Evolutionary conservation across 1,140 invertebrate genomes (phyloP).

Genomic region (Physella acuta): DNA sequence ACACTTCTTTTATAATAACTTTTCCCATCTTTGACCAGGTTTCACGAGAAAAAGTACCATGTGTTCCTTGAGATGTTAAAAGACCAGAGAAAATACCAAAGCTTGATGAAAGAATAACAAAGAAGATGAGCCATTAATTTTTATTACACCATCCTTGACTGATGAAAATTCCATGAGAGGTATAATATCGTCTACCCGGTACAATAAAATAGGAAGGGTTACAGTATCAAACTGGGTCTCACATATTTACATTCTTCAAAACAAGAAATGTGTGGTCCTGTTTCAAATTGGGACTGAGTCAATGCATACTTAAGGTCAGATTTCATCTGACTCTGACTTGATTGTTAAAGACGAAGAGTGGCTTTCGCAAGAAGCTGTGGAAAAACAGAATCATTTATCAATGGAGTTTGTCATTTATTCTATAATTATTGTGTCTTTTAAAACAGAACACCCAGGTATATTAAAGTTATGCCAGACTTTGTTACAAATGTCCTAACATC

Average conservation of each 20-base stretch:
- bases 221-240: too few species aligned
- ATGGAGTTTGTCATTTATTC: not conserved
- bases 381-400: slow-evolving; percentile 8
- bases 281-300: too few species aligned
- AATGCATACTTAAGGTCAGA: too few species aligned
- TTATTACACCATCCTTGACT: slow-evolving; percentile 1
- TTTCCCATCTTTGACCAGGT: too few species aligned
- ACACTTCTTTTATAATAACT: too few species aligned
- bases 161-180: not conserved
- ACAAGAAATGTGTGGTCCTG: too few species aligned
- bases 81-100: slow-evolving; percentile 75
- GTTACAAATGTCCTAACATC: not conserved
- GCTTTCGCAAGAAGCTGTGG: slow-evolving; percentile 49
- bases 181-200: too few species aligned
- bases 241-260: too few species aligned
- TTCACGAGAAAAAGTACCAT: slow-evolving; percentile 79
- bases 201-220: too few species aligned
- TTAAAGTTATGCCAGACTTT: not conserved
- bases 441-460: not conserved
- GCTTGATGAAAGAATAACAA: slow-evolving; percentile 72
- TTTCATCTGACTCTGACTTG: slow-evolving; percentile 44
- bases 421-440: not conserved
- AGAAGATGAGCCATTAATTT: too few species aligned
- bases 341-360: slow-evolving; percentile 46
- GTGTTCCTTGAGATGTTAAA: slow-evolving; percentile 81